Conservation (phyloP, 1,140 invertebrate genomes). For the Diorhabda sublineata region DNA sequence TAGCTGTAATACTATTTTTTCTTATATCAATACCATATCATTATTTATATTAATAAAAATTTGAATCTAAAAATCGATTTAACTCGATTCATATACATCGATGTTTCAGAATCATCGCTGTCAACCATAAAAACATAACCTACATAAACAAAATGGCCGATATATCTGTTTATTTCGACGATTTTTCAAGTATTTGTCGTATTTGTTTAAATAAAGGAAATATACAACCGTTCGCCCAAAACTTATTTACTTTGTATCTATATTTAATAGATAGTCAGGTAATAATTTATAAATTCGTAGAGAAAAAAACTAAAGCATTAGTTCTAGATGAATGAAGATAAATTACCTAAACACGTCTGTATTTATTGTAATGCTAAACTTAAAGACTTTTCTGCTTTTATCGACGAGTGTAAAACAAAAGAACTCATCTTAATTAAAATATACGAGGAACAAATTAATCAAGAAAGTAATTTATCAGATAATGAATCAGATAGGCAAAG, state of each 20-base stretch:
- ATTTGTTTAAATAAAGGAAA: conserved; percentile 12
- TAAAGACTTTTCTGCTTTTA: conserved; percentile 1
- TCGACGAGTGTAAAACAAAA: conserved; percentile 7
- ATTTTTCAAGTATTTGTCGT: conserved; percentile 13
- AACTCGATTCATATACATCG: too few relatives aligned
- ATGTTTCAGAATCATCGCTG: too few relatives aligned
- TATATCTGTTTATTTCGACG: background rate
- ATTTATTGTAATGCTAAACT: conserved; percentile 4
- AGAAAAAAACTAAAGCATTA: background rate
- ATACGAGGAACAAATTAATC: background rate
- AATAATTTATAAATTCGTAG: background rate
- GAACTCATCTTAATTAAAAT: conserved; percentile 6
- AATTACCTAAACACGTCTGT: conserved; percentile 15
- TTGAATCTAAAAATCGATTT: too few relatives aligned
- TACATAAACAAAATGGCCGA: conserved; percentile 1
- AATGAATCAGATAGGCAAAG: conserved; percentile 4
- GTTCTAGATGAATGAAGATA: conserved; percentile 3
- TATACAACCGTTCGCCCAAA: conserved; percentile 6
- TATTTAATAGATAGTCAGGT: conserved; percentile 7
- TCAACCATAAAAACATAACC: background rate
- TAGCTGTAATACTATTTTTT: too few relatives aligned
- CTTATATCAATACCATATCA: too few relatives aligned
- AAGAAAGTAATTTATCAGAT: conserved; percentile 2
- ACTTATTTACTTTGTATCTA: conserved; percentile 12
- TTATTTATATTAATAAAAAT: too few relatives aligned